Evolutionary conservation across 2,888 invertebrate genomes (phyloP).

Genomic region (Chaitophorus viminalis): DNA sequence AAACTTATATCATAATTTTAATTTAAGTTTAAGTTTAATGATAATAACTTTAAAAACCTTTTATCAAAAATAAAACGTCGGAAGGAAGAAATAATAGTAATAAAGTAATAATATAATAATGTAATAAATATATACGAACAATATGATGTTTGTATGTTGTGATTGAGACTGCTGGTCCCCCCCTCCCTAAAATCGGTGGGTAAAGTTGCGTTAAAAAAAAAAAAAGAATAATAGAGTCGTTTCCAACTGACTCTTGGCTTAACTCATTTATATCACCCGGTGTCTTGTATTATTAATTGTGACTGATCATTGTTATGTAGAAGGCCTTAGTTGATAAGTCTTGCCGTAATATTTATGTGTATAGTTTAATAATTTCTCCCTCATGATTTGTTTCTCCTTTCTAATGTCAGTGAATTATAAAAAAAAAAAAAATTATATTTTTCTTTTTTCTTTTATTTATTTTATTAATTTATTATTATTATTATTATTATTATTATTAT

Average conservation of each 20-base stretch:
- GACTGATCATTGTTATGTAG: conserved; percentile 61
- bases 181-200: conserved; percentile 34
- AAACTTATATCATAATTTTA: conserved; percentile 32
- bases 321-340: conserved; percentile 57
- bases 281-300: conserved; percentile 61
- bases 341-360: conserved; percentile 56
- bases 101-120: conserved; percentile 48
- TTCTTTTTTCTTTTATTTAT: conserved; percentile 2
- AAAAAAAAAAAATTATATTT: conserved; percentile 28
- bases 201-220: conserved; percentile 43
- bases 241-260: conserved; percentile 8
- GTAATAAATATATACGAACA: conserved; percentile 43
- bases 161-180: conserved; percentile 54
- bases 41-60: conserved; percentile 16
- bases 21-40: conserved; percentile 27
- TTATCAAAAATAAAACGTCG: conserved; percentile 1
- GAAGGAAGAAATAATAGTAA: conserved; percentile 42
- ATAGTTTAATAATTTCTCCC: conserved; percentile 26
- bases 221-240: conserved; percentile 6
- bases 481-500: conserved; percentile 19
- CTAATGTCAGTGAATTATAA: neutral
- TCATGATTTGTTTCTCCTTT: conserved; percentile 3
- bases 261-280: conserved; percentile 58
- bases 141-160: conserved; percentile 40
- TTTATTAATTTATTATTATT: conserved; percentile 41